phyloP scores from a whole-genome alignment of 2,888 invertebrate species.

The Linhomoeus sp. region DNA sequence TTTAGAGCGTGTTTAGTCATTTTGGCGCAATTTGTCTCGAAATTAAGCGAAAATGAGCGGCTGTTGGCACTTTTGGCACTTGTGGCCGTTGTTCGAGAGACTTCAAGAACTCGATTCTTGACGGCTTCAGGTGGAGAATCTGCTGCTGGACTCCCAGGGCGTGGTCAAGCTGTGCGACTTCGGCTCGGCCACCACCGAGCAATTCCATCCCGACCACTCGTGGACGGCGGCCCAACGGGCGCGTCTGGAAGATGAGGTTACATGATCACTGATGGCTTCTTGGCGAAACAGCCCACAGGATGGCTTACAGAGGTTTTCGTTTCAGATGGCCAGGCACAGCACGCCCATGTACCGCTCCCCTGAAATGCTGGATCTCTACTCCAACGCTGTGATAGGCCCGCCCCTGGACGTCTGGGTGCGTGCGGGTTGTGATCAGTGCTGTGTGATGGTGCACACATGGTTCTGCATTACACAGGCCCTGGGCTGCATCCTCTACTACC shows the following conservation, averaged over 20 bases:
- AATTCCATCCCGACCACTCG: conserved; percentile 55
- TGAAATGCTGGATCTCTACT: conserved; percentile 95
- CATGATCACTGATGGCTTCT: not conserved
- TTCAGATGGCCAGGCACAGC: conserved; percentile 38
- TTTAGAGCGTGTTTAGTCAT: too few relatives aligned
- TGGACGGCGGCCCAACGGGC: conserved; percentile 83
- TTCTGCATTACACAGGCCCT: too few relatives aligned
- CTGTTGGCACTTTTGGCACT: too few relatives aligned
- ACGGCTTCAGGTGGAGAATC: conserved; percentile 56
- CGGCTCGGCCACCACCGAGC: conserved; percentile 71
- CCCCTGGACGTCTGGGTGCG: conserved; percentile 69
- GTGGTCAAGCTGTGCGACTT: conserved; percentile 86
- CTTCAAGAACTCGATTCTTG: too few relatives aligned
- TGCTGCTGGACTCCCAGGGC: conserved; percentile 64
- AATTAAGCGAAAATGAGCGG: too few relatives aligned
- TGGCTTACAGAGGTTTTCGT: conserved; percentile 4
- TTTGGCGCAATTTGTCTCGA: too few relatives aligned
- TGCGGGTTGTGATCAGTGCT: too few relatives aligned
- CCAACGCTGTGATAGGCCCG: conserved; percentile 72
- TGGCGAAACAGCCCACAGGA: not conserved
- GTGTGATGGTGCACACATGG: too few relatives aligned
- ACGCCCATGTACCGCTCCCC: conserved; percentile 76
- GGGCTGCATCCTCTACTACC: conserved; percentile 74
- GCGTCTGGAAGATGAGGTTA: conserved; percentile 72
- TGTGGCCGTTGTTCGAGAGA: too few relatives aligned